These are phyloP conservation scores for Neuroterus valhalla DNA, from an alignment of 1,140 invertebrate species.

Conservation along the genomic window DNA sequence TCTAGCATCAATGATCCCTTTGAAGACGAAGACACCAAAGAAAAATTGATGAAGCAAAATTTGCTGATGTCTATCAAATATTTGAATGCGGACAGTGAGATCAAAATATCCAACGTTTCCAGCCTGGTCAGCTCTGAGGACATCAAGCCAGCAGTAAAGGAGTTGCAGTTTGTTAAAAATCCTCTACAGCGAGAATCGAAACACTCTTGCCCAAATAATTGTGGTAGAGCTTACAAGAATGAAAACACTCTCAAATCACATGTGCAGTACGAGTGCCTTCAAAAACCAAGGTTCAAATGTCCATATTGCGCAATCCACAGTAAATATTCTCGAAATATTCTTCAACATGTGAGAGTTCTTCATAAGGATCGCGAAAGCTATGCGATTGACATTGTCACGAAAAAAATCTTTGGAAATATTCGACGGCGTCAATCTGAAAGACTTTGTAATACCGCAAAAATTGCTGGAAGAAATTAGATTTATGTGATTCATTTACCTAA, in stretches of 20 bases:
- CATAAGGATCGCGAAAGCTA: slow-evolving; percentile 32
- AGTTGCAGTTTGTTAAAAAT: neutral
- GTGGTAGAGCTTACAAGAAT: neutral
- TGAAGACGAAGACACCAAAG: neutral
- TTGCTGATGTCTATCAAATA: neutral
- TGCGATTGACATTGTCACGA: slow-evolving; percentile 12
- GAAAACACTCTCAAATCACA: neutral
- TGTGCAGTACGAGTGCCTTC: slow-evolving; percentile 73
- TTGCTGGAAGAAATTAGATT: neutral
- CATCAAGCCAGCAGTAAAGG: neutral
- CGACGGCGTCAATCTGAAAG: slow-evolving; percentile 12
- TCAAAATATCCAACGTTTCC: slow-evolving; percentile 20
- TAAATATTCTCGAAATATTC: slow-evolving; percentile 75
- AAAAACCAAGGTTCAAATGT: slow-evolving; percentile 76
- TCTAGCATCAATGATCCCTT: neutral
- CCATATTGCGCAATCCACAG: slow-evolving; percentile 74
- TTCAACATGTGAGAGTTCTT: slow-evolving; percentile 67
- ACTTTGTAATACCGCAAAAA: neutral
- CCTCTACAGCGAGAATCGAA: neutral
- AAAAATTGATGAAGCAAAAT: slow-evolving; percentile 11
- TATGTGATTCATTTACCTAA: too few relatives aligned
- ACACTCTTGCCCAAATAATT: slow-evolving; percentile 3
- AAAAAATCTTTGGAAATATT: slow-evolving; percentile 16
- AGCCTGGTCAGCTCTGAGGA: neutral
- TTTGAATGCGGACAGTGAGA: neutral